Conservation (phyloP, 2,113 vertebrate species). For the Perca flavescens region DNA sequence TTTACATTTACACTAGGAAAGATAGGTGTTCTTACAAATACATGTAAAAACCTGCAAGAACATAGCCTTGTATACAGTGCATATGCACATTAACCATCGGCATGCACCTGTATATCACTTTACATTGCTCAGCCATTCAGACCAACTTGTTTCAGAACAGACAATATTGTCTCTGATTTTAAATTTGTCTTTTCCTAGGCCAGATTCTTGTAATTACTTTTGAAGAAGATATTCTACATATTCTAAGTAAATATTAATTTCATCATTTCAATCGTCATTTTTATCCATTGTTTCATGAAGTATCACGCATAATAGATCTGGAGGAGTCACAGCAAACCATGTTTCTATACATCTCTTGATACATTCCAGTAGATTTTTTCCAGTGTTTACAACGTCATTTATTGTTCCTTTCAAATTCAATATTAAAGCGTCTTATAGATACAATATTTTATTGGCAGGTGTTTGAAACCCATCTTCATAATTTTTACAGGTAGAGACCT, state of each 20-base stretch:
- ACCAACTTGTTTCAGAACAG: neutral
- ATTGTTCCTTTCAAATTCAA: neutral
- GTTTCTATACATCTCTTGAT: neutral
- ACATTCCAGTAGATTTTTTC: neutral
- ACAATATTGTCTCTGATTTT: neutral
- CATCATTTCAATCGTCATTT: too few species aligned
- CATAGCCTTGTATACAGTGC: too few species aligned
- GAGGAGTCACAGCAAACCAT: neutral
- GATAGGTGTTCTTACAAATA: neutral
- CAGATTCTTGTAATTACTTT: neutral
- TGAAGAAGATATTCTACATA: neutral
- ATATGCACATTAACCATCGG: neutral
- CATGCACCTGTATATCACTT: neutral
- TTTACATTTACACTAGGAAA: neutral
- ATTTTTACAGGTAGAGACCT: conserved; percentile 3
- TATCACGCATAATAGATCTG: neutral
- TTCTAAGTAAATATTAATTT: neutral
- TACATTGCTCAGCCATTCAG: neutral
- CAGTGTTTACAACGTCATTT: neutral
- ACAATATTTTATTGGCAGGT: conserved; percentile 4
- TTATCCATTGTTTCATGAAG: neutral
- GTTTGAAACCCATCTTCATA: conserved; percentile 8
- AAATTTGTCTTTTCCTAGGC: neutral
- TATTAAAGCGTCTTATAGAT: neutral
- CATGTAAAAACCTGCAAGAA: neutral